These are phyloP conservation scores for Hydra vulgaris DNA, from an alignment of 30 jellyfish, hydroid and myxozoan species.

Conservation along the genomic window DNA sequence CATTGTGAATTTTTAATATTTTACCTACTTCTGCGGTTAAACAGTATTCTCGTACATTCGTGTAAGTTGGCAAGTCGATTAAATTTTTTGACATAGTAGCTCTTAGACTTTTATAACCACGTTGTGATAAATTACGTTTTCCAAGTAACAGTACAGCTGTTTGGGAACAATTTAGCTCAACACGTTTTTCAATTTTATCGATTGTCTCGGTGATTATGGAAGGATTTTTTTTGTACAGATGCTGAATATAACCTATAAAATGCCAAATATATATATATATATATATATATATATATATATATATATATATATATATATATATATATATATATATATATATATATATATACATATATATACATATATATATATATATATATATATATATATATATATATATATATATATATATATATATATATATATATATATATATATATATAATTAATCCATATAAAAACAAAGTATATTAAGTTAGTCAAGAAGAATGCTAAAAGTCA, in stretches of 20 bases:
- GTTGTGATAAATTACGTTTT: constrained; percentile 12
- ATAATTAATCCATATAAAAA: neutral
- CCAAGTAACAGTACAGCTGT: constrained; percentile 27
- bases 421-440: too few species aligned
- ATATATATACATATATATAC: neutral
- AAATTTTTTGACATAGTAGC: neutral
- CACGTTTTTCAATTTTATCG: neutral
- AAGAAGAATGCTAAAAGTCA: neutral
- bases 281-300: too few species aligned
- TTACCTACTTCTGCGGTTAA: constrained; percentile 1
- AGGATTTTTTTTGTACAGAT: neutral
- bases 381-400: too few species aligned
- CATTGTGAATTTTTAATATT: neutral
- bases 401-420: too few species aligned
- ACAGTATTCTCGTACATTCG: constrained; percentile 13
- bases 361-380: too few species aligned
- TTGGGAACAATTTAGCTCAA: neutral
- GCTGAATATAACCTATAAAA: neutral
- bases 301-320: too few species aligned
- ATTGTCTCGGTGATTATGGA: neutral
- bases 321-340: too few species aligned
- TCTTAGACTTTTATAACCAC: constrained; percentile 12
- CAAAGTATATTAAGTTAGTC: neutral
- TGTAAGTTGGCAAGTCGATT: constrained; percentile 7
- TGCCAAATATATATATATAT: too few species aligned